Evolutionary conservation across 2,888 invertebrate genomes (phyloP).

Genomic region (Eremobia ochroleuca): DNA sequence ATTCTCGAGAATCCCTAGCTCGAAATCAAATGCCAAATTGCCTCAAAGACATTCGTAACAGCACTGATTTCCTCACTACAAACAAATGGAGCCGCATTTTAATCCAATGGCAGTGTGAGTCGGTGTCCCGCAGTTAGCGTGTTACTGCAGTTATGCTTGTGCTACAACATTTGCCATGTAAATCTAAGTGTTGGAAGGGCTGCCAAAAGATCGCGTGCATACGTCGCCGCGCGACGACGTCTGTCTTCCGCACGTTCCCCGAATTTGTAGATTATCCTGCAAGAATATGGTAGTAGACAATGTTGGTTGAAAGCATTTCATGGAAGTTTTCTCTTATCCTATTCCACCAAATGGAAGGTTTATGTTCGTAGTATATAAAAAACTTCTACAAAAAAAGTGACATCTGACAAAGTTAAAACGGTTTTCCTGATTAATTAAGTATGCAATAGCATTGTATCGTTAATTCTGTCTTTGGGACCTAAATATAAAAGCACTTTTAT

Average conservation of each 20-base stretch:
- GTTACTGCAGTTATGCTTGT: constrained; percentile 59
- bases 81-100: constrained; percentile 54
- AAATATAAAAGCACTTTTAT: neutral
- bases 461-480: neutral
- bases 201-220: constrained; percentile 71
- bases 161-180: constrained; percentile 68
- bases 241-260: constrained; percentile 61
- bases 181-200: constrained; percentile 65
- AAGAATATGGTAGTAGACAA: constrained; percentile 50
- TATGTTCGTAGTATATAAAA: neutral
- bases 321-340: neutral
- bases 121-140: constrained; percentile 53
- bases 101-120: constrained; percentile 47
- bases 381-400: neutral
- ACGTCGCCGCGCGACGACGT: constrained; percentile 40
- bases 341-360: neutral
- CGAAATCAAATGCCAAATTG: constrained; percentile 39
- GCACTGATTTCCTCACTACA: constrained; percentile 31
- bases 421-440: neutral
- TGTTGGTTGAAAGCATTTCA: constrained; percentile 20
- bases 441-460: neutral
- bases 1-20: neutral
- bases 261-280: constrained; percentile 62
- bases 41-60: constrained; percentile 47
- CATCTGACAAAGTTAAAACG: neutral